Conservation (phyloP, 2,888 invertebrate genomes). For the Aleiodes leptofemur region DNA sequence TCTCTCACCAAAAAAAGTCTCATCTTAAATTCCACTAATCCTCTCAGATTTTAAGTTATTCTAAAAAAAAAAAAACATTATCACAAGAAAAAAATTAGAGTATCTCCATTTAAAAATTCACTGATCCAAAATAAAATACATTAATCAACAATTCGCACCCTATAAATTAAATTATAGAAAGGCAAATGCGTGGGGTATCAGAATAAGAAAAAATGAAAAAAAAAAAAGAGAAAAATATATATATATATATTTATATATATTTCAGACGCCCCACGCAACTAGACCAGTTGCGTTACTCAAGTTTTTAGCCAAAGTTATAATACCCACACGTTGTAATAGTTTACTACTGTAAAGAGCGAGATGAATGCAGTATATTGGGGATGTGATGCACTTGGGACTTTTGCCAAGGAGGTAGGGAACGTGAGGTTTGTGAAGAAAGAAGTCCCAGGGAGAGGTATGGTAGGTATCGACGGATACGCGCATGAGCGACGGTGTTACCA, state of each 20-base stretch:
- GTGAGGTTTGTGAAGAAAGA: constrained; percentile 2
- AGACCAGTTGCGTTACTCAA: constrained; percentile 20
- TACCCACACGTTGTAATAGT: constrained; percentile 7
- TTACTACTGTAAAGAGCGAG: neutral
- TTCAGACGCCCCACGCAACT: constrained; percentile 19
- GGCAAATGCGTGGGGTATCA: constrained; percentile 20
- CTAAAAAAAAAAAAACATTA: neutral
- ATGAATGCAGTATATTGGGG: constrained; percentile 17
- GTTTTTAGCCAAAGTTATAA: neutral
- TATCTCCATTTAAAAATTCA: too few species aligned
- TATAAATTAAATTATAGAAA: constrained; percentile 21
- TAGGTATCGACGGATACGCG: constrained; percentile 41
- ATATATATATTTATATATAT: neutral
- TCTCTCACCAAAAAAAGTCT: too few species aligned
- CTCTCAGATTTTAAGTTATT: neutral
- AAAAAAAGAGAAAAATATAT: too few species aligned
- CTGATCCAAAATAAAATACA: neutral
- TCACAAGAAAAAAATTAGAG: neutral
- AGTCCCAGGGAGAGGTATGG: constrained; percentile 3
- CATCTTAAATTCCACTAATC: too few species aligned
- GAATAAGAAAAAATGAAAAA: neutral
- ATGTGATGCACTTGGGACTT: constrained; percentile 35
- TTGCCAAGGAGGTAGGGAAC: constrained; percentile 28
- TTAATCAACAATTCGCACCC: neutral
- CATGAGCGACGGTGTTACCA: constrained; percentile 49